Base-by-base conservation (phyloP, 1,140 invertebrate genomes). In the Calliphora vicina region DNA sequence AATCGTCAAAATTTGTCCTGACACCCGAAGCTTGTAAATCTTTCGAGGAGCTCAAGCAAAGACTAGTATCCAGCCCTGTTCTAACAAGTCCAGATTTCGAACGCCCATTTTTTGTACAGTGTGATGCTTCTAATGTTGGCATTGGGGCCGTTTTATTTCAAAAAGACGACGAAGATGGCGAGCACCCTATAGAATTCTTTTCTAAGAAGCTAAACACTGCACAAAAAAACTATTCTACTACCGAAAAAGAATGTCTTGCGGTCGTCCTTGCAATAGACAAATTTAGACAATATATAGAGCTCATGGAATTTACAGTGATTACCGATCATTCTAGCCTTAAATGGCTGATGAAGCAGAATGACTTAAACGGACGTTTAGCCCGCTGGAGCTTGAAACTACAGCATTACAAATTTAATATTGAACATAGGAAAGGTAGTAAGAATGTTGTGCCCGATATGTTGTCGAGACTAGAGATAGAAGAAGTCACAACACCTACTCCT, bases 211-310 rank as follows among this genome's bases (percentile, higher is more conserved):
- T 84, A 1, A 84, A 81, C 15, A 82, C 17, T 13, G 82, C 35
- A 2, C 35, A 35, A 35, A 35, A 35, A 10, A 35, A 35, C 35
- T 35, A 35, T 6, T 35, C 35, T 5, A 35, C 35, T 0, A 35
- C 35, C 6, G 35, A 35, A 6, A 35, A 35, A 35, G 35, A 35
- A 10, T 86, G 88, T 27, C 84, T 92, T 26, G 91, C 90, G 10
- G 85, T 92, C 12, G 74, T 93, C 0, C 86, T 86, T 81, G 91
- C 90, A 4, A 86, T 92, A 1, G 86, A 91, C 82, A 85, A 91
- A 73, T 92, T 91, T 35, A 5, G 35, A 35, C 35, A 35, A 35
- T 35, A 35, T 35, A 35, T 35, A 0, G 35, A 35, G 35, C 10
- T 35, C 0, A 35, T 35, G 35, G 35, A 35, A 5, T 35, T 35